Evolutionary conservation across 1,140 invertebrate genomes (phyloP), one percentile per base, ranked within the genome.

Genomic region (Himalopsyche phryganea): DNA sequence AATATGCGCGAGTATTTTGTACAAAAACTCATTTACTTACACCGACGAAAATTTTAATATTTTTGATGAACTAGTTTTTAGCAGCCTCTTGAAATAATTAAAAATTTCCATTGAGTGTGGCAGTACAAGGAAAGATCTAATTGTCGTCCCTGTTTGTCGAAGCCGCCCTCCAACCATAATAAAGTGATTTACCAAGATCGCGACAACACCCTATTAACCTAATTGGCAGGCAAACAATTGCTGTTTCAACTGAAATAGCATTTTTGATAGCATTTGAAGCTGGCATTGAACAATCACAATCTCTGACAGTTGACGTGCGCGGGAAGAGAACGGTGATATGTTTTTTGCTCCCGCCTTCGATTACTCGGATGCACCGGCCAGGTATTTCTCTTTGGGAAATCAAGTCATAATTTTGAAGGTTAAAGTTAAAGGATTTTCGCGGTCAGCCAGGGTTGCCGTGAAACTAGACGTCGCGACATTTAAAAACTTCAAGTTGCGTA

Each of bases 251-350:
- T 28, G 40, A 51, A 58, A 58, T 58, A 58, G 55, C 20, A 58
- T 33, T 36, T 58, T 51, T 50, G 56, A 58, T 51, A 45, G 28
- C 42, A 38, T 36, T 36, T 52, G 48, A 28, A 41, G 40, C 51
- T 58, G 56, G 56, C 56, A 58, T 51, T 58, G 56, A 58, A 48
- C 56, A 49, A 58, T 51, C 56, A 32, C 36, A 38, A 18, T 23
- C 36, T 36, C 20, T 53, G 51, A 53, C 40, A 44, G 51, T 2
- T 53, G 51, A 42, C 51, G 23, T 28, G 9, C 23, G 23, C 23
- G 23, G 9, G 23, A 28, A 28, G 9, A 28, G 23, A 28, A 28
- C 23, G 23, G 23, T 28, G 23, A 28, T 28, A 28, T 28, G 23
- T 3, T 9, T 3, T 28, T 9, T 3, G 9, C 23, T 28, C 23